Base-by-base conservation (phyloP, 2,888 invertebrate species). In the Ellobium chinense region DNA sequence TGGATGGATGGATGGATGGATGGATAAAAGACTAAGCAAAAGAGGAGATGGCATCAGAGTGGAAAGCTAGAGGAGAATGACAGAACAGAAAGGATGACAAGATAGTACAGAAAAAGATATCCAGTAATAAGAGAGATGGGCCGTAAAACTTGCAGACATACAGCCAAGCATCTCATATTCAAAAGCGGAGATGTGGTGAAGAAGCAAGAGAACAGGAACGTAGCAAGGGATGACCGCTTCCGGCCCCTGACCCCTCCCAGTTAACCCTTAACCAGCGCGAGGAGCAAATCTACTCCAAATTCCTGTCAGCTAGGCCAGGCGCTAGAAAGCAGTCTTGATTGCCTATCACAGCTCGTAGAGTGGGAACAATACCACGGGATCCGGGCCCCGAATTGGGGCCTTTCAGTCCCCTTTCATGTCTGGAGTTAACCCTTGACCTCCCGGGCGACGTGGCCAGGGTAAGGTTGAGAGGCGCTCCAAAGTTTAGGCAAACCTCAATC, bases 271-370 rank as follows among this genome's bases (percentile, higher is more conserved):
- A 72, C 58, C 72, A 72, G 36, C 24, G 29, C 56, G n/a, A 24
- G 34, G 27, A 36, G 9, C 54, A 58, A 58, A n/a, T 27, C 31
- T 29, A 46, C n/a, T 1, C 18, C 14, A 37, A 36, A 72, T 60
- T 34, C 72, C 18, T 34, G n/a, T 27, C 37, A 72, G n/a, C 4
- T 36, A 31, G 37, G 5, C 29, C 24, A 72, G 34, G 36, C 36
- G 56, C 5, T 46, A 62, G 63, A 62, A 62, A 74, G 63, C 29
- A 14, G 21, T 60, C 39, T 46, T 74, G 74, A 74, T 74, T 74
- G 74, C 74, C 31, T 46, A 62, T 74, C 74, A 74, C 58, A 74
- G 63, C 74, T 63, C 63, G n/a, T 63, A 39, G 62, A 36, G 14
- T 29, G 21, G 14, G 74, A 39, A 74, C 74, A 74, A 74, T 74